Evolutionary conservation across 2,113 vertebrate species (phyloP).

Genomic region (Eurypyga helias): DNA sequence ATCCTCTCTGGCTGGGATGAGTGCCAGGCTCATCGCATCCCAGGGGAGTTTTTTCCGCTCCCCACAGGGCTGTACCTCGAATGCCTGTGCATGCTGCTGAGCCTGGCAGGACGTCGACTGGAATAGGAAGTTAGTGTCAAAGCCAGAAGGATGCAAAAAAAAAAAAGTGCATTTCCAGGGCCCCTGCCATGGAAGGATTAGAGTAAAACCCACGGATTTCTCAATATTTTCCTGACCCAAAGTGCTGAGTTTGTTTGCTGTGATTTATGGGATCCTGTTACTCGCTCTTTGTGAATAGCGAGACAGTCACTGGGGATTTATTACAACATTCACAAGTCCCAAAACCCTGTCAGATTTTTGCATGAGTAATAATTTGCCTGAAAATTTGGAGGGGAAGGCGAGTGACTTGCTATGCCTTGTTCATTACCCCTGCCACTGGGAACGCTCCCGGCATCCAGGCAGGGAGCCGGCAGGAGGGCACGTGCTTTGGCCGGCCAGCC

Average conservation of each 20-base stretch:
- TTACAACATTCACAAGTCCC: constrained; percentile 38
- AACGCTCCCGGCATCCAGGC: background rate
- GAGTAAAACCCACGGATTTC: constrained; percentile 56
- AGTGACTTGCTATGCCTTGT: background rate
- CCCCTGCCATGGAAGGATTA: constrained; percentile 35
- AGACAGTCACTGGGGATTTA: constrained; percentile 44
- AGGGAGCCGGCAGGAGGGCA: background rate
- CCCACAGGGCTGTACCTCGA: accelerated
- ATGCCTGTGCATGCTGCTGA: background rate
- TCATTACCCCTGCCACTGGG: accelerated
- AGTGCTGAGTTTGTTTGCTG: constrained; percentile 52
- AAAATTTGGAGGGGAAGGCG: background rate
- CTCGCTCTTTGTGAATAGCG: constrained; percentile 28
- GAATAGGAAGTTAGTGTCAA: background rate
- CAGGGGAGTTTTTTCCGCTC: background rate
- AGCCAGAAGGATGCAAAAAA: background rate
- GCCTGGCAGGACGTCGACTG: background rate
- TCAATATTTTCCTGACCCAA: constrained; percentile 64
- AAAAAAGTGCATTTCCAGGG: constrained; percentile 30
- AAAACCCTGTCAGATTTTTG: constrained; percentile 18
- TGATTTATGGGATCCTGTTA: constrained; percentile 61
- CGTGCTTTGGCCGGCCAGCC: background rate
- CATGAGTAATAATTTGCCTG: constrained; percentile 32
- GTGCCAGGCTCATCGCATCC: background rate
- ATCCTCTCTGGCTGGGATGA: background rate